A percentile compares a stretch with the other conserved stretches of the same genome.
These are phyloP conservation scores for Thamnophis elegans DNA, from an alignment of 2,797 vertebrate genomes.

Conservation along the genomic window DNA sequence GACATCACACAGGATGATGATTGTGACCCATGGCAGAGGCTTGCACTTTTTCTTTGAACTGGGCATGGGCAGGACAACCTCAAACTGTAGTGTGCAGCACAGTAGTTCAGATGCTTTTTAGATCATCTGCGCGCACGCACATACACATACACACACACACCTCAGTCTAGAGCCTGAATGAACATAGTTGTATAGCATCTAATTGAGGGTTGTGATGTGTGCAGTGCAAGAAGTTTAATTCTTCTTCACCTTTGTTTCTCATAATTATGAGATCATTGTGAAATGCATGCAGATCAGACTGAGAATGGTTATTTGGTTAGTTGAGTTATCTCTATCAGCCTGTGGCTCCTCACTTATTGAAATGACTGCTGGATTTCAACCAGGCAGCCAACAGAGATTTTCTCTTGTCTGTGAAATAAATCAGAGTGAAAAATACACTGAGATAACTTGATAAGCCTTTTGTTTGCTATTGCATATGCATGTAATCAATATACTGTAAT, in stretches of 20 bases:
- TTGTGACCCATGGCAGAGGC: not conserved
- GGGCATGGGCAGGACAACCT: not conserved
- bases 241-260: conserved; percentile 19
- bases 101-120: not conserved
- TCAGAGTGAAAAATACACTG: not conserved
- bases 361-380: conserved; percentile 62
- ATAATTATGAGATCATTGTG: conserved; percentile 12
- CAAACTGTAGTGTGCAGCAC: not conserved
- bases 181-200: not conserved
- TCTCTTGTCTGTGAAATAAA: not conserved
- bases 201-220: not conserved
- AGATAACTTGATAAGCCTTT: not conserved
- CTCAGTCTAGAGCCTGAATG: not conserved
- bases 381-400: conserved; percentile 17
- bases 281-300: conserved; percentile 14
- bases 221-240: not conserved
- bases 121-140: not conserved
- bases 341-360: conserved; percentile 33
- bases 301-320: conserved; percentile 61
- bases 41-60: not conserved
- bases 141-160: not conserved
- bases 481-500: not conserved
- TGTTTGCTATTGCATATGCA: conserved; percentile 1
- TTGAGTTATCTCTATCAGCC: conserved; percentile 43
- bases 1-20: not conserved